These are phyloP conservation scores for Syrista parreyssii DNA, from an alignment of 2,888 invertebrate species.

Conservation along the genomic window DNA sequence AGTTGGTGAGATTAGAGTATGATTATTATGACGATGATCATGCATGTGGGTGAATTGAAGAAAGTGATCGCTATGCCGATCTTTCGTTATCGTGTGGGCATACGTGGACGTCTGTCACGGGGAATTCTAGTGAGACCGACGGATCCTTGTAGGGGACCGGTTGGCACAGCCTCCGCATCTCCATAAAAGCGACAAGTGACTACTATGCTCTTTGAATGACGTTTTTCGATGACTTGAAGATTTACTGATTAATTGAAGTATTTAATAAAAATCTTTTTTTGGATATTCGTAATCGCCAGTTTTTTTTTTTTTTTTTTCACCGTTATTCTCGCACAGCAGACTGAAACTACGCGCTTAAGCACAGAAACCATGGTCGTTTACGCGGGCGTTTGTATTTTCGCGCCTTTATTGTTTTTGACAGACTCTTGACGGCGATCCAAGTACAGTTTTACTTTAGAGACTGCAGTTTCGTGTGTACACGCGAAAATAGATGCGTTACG, in stretches of 20 bases:
- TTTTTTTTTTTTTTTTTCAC: neutral
- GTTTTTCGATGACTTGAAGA: neutral
- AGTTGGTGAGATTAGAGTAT: neutral
- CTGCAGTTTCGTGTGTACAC: neutral
- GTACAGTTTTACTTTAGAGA: neutral
- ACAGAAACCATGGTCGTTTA: neutral
- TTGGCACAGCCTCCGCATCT: conserved; percentile 3
- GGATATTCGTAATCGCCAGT: neutral
- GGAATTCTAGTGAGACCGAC: neutral
- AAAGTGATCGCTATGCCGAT: conserved; percentile 1
- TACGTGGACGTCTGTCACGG: neutral
- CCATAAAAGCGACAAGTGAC: neutral
- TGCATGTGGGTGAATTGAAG: neutral
- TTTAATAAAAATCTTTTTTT: neutral
- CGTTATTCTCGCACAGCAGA: neutral
- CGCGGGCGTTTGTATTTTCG: neutral
- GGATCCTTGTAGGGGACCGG: conserved; percentile 2
- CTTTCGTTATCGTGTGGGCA: neutral
- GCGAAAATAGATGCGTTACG: neutral
- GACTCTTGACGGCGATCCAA: neutral
- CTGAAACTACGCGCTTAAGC: neutral
- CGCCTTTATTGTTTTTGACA: neutral
- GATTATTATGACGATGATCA: neutral
- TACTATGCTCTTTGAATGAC: neutral
- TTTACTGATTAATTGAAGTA: neutral